Percentiles rank a stretch among this genome's conserved stretches.
Conservation (phyloP, 2,888 invertebrate species). For the Pseudoips prasinana region DNA sequence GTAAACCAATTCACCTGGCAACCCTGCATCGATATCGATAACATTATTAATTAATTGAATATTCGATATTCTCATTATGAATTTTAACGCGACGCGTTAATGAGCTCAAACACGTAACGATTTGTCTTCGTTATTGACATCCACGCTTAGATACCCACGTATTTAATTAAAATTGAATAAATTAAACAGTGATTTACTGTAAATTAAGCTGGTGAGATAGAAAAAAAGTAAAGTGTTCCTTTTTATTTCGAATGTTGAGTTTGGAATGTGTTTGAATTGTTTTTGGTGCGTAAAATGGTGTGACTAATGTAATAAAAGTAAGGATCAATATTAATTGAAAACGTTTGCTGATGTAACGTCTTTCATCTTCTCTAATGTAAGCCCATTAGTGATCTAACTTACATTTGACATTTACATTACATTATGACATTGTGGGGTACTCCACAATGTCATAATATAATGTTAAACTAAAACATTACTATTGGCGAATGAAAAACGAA, state of each 20-base stretch:
- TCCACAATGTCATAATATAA: no score
- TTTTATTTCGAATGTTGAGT: constrained; percentile 8
- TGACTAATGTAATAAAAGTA: no score
- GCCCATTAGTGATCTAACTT: no score
- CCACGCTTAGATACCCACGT: constrained; percentile 48
- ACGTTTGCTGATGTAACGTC: no score
- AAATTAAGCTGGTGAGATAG: constrained; percentile 39
- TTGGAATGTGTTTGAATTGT: constrained; percentile 13
- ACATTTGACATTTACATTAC: no score
- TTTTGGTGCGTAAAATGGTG: constrained; percentile 4
- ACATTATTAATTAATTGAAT: constrained; percentile 71
- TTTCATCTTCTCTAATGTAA: no score
- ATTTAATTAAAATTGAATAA: constrained; percentile 60
- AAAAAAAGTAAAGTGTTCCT: constrained; percentile 21
- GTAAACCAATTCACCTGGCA: constrained; percentile 7
- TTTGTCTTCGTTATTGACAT: constrained; percentile 69
- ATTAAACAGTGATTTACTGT: constrained; percentile 57
- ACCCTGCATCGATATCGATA: constrained; percentile 41
- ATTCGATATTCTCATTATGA: constrained; percentile 68
- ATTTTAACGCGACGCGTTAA: constrained; percentile 68
- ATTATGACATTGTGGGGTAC: no score
- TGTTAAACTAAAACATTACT: no score
- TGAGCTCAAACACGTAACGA: constrained; percentile 56
- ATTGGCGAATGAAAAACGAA: no score
- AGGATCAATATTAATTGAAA: no score